Conservation (phyloP, 1,140 invertebrate genomes). For the Philotrypesis tridentata region DNA sequence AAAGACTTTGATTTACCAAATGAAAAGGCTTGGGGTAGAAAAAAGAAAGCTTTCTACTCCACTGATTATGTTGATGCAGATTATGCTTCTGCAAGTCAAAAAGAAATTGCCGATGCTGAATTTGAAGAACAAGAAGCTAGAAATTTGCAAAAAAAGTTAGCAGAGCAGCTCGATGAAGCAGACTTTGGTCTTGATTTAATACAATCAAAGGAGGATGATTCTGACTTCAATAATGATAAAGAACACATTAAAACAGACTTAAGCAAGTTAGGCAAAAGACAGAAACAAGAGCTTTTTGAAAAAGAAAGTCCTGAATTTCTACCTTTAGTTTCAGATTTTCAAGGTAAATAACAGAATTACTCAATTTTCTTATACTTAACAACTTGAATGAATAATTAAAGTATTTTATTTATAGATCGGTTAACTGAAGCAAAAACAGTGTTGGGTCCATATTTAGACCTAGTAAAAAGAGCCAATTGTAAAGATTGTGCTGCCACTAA, state of each 20-base stretch:
- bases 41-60: conserved; percentile 85
- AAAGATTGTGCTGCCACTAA: conserved; percentile 76
- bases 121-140: conserved; percentile 90
- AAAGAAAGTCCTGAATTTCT: conserved; percentile 90
- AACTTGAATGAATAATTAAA: not conserved
- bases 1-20: conserved; percentile 83
- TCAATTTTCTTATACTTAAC: not conserved
- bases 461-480: conserved; percentile 76
- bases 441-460: conserved; percentile 79
- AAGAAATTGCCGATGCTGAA: conserved; percentile 82
- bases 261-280: conserved; percentile 81
- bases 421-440: conserved; percentile 78
- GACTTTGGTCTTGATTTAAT: conserved; percentile 86
- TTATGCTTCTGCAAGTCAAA: conserved; percentile 79
- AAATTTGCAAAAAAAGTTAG: conserved; percentile 85
- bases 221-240: conserved; percentile 65
- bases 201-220: conserved; percentile 61
- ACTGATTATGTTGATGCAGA: conserved; percentile 93
- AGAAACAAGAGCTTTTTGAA: conserved; percentile 84
- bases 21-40: conserved; percentile 89
- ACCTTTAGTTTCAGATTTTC: conserved; percentile 84
- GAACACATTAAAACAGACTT: conserved; percentile 83
- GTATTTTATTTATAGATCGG: conserved; percentile 68
- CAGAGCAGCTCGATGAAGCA: conserved; percentile 85
- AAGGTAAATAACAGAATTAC: conserved; percentile 73